phyloP scores from a whole-genome alignment of 2,888 invertebrate species.

The Biston stratarius region DNA sequence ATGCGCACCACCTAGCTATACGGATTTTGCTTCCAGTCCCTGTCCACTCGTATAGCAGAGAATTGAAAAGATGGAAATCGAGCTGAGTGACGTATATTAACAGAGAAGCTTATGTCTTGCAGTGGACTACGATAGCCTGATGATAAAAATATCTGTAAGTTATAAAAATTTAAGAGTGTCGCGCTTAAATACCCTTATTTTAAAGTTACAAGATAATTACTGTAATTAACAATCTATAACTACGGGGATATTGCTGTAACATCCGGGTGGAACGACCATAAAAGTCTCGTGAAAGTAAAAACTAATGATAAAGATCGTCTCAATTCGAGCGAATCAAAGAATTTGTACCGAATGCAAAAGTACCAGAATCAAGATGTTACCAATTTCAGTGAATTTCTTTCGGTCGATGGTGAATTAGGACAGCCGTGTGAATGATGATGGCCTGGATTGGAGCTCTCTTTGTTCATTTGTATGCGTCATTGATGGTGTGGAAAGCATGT shows the following conservation, averaged over 20 bases:
- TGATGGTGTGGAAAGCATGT: conserved; percentile 31
- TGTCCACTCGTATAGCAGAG: too few relatives aligned
- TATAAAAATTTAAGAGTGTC: too few relatives aligned
- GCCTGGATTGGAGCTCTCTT: conserved; percentile 49
- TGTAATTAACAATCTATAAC: conserved; percentile 14
- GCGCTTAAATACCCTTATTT: conserved; percentile 4
- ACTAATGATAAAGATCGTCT: conserved; percentile 50
- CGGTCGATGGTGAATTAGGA: conserved; percentile 54
- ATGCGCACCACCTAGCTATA: too few relatives aligned
- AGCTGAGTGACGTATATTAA: too few relatives aligned
- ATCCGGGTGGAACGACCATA: conserved; percentile 25
- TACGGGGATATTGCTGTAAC: conserved; percentile 17
- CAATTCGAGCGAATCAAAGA: conserved; percentile 49
- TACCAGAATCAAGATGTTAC: conserved; percentile 61
- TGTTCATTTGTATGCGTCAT: conserved; percentile 41
- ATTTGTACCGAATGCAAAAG: conserved; percentile 46
- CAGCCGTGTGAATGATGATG: conserved; percentile 62
- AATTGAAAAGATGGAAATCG: too few relatives aligned
- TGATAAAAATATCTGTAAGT: too few relatives aligned
- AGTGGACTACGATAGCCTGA: too few relatives aligned
- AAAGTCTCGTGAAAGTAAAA: conserved; percentile 37
- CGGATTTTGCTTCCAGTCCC: too few relatives aligned
- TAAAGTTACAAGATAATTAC: conserved; percentile 9
- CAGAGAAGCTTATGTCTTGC: too few relatives aligned
- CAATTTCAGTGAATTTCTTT: conserved; percentile 56